Evolutionary conservation across 2,888 invertebrate species (phyloP).

Genomic region (Amphipyra berbera): DNA sequence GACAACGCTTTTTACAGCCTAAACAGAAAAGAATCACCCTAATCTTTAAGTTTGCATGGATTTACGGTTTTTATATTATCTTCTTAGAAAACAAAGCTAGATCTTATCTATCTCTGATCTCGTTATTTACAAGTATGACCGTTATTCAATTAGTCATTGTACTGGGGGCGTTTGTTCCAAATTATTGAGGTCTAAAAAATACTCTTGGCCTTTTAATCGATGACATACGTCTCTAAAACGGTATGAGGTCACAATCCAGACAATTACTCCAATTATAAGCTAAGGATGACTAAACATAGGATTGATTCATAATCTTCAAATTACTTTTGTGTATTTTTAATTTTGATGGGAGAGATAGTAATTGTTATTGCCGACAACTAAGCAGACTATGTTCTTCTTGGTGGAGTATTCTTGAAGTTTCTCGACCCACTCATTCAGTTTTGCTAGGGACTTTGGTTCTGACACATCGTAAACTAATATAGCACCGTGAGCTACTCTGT

Average conservation of each 20-base stretch:
- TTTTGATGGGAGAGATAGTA: too few species aligned
- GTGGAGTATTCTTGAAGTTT: too few species aligned
- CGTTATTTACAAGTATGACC: neutral
- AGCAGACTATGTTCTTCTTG: too few species aligned
- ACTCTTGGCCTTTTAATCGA: conserved; percentile 43
- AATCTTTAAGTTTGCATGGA: neutral
- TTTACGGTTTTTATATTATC: neutral
- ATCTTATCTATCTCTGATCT: too few species aligned
- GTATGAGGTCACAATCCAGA: conserved; percentile 48
- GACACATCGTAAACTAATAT: too few species aligned
- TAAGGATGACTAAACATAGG: conserved; percentile 23
- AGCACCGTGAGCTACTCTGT: too few species aligned
- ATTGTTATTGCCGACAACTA: too few species aligned
- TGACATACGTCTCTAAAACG: conserved; percentile 46
- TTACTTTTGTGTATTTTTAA: neutral
- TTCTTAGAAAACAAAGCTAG: neutral
- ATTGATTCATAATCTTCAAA: conserved; percentile 33
- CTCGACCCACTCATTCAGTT: too few species aligned
- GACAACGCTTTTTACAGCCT: too few species aligned
- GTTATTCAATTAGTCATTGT: neutral
- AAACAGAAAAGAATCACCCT: neutral
- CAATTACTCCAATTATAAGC: conserved; percentile 55
- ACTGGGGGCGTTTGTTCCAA: conserved; percentile 5
- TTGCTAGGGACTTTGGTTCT: too few species aligned
- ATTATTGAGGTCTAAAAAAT: conserved; percentile 34